Evolutionary conservation across 2,113 vertebrate species (phyloP).

Genomic region (Lepus americanus): DNA sequence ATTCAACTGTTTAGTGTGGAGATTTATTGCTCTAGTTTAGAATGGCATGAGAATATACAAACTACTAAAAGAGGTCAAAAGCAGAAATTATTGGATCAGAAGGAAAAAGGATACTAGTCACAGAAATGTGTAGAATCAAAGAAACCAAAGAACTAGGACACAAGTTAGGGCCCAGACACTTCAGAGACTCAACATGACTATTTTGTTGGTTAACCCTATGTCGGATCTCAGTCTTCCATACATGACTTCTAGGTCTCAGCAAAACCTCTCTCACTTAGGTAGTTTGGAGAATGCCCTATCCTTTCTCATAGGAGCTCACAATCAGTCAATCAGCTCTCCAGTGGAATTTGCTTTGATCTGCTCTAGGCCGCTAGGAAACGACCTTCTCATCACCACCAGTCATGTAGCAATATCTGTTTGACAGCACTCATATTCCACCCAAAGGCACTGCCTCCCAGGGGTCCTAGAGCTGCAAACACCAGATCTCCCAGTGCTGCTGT

Average conservation of each 20-base stretch:
- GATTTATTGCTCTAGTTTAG: slow-evolving; percentile 24
- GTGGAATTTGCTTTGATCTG: neutral
- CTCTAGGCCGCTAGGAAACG: neutral
- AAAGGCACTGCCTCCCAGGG: neutral
- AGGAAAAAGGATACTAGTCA: neutral
- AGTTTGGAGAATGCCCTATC: neutral
- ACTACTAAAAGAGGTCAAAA: neutral
- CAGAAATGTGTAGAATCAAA: neutral
- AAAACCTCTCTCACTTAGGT: neutral
- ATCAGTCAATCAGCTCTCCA: neutral
- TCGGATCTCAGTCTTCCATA: neutral
- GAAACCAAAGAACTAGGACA: neutral
- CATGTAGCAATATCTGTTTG: neutral
- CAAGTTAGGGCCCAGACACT: neutral
- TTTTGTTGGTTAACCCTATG: neutral
- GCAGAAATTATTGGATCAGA: neutral
- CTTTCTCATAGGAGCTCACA: neutral
- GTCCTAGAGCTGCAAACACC: neutral
- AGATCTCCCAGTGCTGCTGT: neutral
- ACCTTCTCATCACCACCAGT: neutral
- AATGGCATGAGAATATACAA: neutral
- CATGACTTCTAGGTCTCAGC: neutral
- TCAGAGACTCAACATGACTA: neutral
- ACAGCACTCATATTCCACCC: neutral
- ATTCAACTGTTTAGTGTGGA: neutral